Evolutionary conservation across 1,140 invertebrate species (phyloP).

Genomic region (Diachasmimorpha longicaudata): DNA sequence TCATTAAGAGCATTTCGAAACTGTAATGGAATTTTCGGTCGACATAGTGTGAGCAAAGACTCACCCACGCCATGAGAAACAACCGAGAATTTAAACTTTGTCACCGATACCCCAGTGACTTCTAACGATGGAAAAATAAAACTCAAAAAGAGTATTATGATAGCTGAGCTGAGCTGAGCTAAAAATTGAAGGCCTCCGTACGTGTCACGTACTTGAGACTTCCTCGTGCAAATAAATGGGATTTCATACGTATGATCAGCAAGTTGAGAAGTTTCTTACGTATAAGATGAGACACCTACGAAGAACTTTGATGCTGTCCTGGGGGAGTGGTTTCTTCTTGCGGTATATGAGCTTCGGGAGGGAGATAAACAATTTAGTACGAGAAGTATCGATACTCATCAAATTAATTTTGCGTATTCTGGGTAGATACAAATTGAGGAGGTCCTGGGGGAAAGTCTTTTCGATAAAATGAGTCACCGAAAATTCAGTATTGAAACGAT

Average conservation of each 20-base stretch:
- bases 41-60: background rate
- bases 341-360: background rate
- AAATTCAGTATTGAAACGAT: too few relatives aligned
- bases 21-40: background rate
- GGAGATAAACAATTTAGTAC: background rate
- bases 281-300: background rate
- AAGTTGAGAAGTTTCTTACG: constrained; percentile 2
- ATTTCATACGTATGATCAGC: background rate
- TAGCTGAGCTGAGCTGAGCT: background rate
- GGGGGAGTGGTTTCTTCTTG: background rate
- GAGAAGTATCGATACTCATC: background rate
- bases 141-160: background rate
- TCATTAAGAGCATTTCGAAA: background rate
- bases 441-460: too few relatives aligned
- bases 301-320: background rate
- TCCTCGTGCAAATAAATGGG: background rate
- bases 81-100: background rate
- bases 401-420: background rate
- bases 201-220: constrained; percentile 5
- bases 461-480: too few relatives aligned
- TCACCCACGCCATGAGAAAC: background rate
- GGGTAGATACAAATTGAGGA: too few relatives aligned
- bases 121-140: background rate
- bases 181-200: background rate
- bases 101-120: background rate